Percentiles rank a stretch among this genome's conserved stretches.
Conservation (phyloP, 2,113 vertebrate genomes). For the Galemys pyrenaicus region DNA sequence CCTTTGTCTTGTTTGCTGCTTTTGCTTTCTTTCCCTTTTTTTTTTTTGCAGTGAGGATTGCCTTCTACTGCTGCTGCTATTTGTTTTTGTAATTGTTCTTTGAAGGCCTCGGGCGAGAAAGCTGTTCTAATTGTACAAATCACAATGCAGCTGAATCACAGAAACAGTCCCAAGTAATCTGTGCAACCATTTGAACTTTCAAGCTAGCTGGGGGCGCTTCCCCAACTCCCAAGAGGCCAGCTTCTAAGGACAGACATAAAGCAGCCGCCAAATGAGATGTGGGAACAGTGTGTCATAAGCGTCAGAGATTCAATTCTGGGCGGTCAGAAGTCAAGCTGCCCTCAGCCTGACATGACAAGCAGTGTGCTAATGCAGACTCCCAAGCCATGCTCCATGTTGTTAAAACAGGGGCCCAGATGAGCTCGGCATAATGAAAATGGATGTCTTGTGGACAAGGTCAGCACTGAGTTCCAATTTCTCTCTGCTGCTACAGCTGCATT, state of each 20-base stretch:
- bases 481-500: background rate
- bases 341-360: background rate
- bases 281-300: constrained; percentile 34
- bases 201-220: constrained; percentile 54
- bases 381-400: background rate
- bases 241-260: constrained; percentile 70
- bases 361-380: background rate
- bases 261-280: constrained; percentile 58
- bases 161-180: constrained; percentile 57
- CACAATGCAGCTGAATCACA: constrained; percentile 58
- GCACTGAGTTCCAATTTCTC: background rate
- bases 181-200: constrained; percentile 74
- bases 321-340: constrained; percentile 39
- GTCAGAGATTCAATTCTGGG: constrained; percentile 23
- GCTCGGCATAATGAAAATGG: background rate
- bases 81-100: constrained; percentile 79
- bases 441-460: background rate
- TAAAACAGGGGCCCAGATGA: background rate
- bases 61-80: constrained; percentile 53
- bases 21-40: constrained; percentile 32
- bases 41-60: background rate
- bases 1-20: background rate
- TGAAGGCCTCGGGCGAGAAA: constrained; percentile 66
- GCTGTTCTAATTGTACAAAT: constrained; percentile 72
- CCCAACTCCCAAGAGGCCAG: constrained; percentile 34